These are phyloP conservation scores for Gymnopithys bicolor DNA, from an alignment of 2,797 vertebrate species.

Conservation along the genomic window DNA sequence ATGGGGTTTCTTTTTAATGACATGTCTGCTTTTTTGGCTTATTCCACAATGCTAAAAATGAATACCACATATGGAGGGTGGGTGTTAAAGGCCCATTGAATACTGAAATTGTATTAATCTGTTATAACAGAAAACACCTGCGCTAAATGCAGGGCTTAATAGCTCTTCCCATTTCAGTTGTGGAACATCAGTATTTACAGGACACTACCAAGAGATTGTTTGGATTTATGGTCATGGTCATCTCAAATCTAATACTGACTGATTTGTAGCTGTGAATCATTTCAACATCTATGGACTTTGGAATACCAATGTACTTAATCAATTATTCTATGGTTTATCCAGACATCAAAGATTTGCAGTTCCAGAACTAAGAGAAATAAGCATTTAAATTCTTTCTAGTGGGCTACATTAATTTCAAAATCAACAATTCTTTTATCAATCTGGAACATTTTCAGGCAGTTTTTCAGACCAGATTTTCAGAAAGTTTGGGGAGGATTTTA, in stretches of 20 bases:
- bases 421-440: not conserved
- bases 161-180: not conserved
- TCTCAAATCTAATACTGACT: not conserved
- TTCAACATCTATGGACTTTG: not conserved
- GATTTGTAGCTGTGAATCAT: not conserved
- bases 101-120: not conserved
- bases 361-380: not conserved
- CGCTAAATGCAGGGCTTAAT: not conserved
- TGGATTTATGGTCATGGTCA: not conserved
- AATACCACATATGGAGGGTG: not conserved
- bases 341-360: not conserved
- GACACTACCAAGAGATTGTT: not conserved
- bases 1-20: not conserved
- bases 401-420: not conserved
- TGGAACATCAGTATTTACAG: not conserved
- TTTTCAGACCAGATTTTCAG: not conserved
- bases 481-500: slow-evolving; percentile 14
- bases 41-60: not conserved
- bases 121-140: slow-evolving; percentile 30
- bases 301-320: not conserved
- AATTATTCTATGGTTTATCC: not conserved
- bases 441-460: not conserved
- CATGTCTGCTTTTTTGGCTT: not conserved
- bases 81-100: not conserved
- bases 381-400: not conserved